Base-by-base conservation (phyloP, 2,888 invertebrate genomes). In the Abrostola tripartita region DNA sequence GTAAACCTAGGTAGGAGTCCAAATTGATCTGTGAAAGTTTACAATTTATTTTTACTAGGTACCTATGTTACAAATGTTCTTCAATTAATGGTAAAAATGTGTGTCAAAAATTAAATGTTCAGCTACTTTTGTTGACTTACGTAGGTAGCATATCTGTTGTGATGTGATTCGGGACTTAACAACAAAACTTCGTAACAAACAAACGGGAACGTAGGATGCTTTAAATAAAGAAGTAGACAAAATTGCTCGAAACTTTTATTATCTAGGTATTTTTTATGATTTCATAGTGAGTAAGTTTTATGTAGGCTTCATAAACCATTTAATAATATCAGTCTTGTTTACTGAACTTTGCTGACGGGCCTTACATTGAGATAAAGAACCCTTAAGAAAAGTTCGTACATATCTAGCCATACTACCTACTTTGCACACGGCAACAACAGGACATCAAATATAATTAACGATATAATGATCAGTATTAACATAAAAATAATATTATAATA, bases 321-420 rank as follows among this genome's bases (percentile, higher is more conserved):
- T 68, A 71, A 53, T 58, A 35, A 51, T 71, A 69, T 72, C 76
- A 78, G 73, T 70, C 79, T 79, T 65, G 52, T 68, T 63, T 56
- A 12, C 35, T 37, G 52, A 62, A 7, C 38, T 60, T 41, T 50
- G 52, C 40, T 12, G 38, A 24, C 24, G 12, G 42, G 8, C 41
- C 6, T 42, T 8, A 41, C 37, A 56, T 14, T 52, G 11, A 52
- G n/a, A 44, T 40, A 24, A 10, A 37, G 12, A 14, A 38, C 38
- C 47, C 38, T 24, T 40, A 37, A 54, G 11, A 54, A 52, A n/a
- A 56, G 11, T 24, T 56, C 40, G n/a, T 44, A 24, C 1, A 24
- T 24, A 52, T 51, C 37, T 59, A 68, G 38, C 44, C 37, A 58
- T 24, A 42, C 8, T 42, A 24, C 24, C 50, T 52, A 59, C 36